A percentile compares a stretch with the other conserved stretches of the same genome.
Evolutionary conservation across 1,140 invertebrate genomes (phyloP).

Genomic region (Drosophila ambigua): DNA sequence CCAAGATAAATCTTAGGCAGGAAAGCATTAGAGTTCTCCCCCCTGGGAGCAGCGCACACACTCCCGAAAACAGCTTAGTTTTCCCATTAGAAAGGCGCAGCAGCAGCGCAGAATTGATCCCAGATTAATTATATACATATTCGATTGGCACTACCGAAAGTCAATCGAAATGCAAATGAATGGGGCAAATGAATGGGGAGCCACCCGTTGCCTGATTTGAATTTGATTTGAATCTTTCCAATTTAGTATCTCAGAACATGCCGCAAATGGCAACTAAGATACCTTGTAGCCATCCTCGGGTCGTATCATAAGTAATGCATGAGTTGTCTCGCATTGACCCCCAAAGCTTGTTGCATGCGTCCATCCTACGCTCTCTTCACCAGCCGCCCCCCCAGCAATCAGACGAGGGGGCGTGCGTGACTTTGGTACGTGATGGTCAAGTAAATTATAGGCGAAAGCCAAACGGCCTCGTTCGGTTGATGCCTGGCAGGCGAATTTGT

Average conservation of each 20-base stretch:
- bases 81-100: constrained; percentile 25
- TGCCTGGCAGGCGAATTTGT: constrained; percentile 27
- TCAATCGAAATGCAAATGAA: constrained; percentile 47
- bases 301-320: constrained; percentile 76
- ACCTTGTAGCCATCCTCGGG: constrained; percentile 33
- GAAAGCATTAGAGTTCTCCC: neutral
- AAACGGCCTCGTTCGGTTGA: constrained; percentile 41
- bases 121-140: constrained; percentile 48
- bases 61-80: constrained; percentile 15
- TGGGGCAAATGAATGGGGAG: neutral
- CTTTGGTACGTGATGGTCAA: constrained; percentile 70
- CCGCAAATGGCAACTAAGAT: constrained; percentile 44
- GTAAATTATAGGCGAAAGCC: constrained; percentile 72
- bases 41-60: neutral
- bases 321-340: constrained; percentile 52
- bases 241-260: constrained; percentile 48
- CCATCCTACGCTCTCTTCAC: neutral
- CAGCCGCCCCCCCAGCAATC: neutral
- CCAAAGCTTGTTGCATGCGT: constrained; percentile 51
- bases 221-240: constrained; percentile 46
- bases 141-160: constrained; percentile 17
- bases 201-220: constrained; percentile 19
- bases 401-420: constrained; percentile 56
- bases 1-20: constrained; percentile 26
- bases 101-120: constrained; percentile 5